These are phyloP conservation scores for Hypena proboscidalis DNA, from an alignment of 2,888 invertebrate species.

Conservation along the genomic window DNA sequence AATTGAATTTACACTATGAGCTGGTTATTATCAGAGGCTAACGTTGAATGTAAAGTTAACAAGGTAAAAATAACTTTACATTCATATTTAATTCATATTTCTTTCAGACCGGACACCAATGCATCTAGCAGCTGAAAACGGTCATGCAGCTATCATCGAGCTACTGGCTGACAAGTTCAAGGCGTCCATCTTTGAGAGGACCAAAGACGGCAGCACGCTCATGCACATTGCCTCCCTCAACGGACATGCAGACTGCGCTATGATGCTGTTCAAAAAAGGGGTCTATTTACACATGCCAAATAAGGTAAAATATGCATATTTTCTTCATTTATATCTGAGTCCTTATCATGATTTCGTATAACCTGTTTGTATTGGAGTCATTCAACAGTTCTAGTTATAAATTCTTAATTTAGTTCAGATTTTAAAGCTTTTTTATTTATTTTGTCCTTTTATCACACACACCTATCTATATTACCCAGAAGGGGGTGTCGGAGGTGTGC, in stretches of 20 bases:
- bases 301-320: conserved; percentile 85
- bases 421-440: no score
- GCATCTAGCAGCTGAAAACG: conserved; percentile 98
- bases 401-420: no score
- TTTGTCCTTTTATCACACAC: no score
- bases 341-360: background rate
- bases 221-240: conserved; percentile 99
- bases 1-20: no score
- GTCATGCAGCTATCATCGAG: conserved; percentile 98
- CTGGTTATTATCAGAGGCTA: no score
- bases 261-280: conserved; percentile 99
- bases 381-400: no score
- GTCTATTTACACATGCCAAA: conserved; percentile 99
- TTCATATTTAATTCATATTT: conserved; percentile 1
- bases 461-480: no score
- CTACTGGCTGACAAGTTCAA: conserved; percentile 98
- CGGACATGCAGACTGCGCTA: conserved; percentile 99
- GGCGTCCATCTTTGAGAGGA: conserved; percentile 97
- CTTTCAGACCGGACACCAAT: conserved; percentile 95
- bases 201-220: conserved; percentile 98
- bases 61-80: background rate
- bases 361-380: no score
- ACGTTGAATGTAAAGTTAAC: background rate
- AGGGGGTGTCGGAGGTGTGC: no score
- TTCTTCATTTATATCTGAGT: background rate